These are phyloP conservation scores for Lymantria monacha DNA, from an alignment of 2,888 invertebrate species.

Conservation along the genomic window DNA sequence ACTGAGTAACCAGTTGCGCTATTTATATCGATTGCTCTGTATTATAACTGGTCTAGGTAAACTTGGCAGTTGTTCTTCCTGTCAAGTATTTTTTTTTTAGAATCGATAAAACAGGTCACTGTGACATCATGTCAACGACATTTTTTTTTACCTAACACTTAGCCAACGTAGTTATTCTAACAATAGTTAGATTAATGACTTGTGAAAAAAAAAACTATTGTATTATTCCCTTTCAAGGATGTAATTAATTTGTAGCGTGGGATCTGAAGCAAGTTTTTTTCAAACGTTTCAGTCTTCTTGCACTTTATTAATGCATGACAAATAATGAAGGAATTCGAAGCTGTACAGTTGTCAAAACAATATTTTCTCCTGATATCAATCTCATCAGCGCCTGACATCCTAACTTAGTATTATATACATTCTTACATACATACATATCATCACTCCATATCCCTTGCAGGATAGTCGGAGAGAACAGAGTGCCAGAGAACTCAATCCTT, in stretches of 20 bases:
- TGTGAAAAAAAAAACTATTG: neutral
- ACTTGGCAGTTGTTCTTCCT: neutral
- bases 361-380: too few relatives aligned
- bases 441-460: too few relatives aligned
- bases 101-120: neutral
- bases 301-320: too few relatives aligned
- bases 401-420: too few relatives aligned
- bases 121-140: neutral
- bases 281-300: too few relatives aligned
- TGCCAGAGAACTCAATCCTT: too few relatives aligned
- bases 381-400: too few relatives aligned
- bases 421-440: too few relatives aligned
- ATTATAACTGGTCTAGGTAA: neutral
- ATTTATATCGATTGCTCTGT: slow-evolving; percentile 2
- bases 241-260: neutral
- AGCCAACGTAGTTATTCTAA: neutral
- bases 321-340: too few relatives aligned
- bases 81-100: neutral
- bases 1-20: neutral
- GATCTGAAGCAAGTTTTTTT: too few relatives aligned
- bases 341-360: too few relatives aligned
- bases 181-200: neutral
- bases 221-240: neutral
- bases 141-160: neutral
- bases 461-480: too few relatives aligned